Base-by-base conservation (phyloP, 2,797 vertebrate genomes). In the Triplophysa bombifrons region DNA sequence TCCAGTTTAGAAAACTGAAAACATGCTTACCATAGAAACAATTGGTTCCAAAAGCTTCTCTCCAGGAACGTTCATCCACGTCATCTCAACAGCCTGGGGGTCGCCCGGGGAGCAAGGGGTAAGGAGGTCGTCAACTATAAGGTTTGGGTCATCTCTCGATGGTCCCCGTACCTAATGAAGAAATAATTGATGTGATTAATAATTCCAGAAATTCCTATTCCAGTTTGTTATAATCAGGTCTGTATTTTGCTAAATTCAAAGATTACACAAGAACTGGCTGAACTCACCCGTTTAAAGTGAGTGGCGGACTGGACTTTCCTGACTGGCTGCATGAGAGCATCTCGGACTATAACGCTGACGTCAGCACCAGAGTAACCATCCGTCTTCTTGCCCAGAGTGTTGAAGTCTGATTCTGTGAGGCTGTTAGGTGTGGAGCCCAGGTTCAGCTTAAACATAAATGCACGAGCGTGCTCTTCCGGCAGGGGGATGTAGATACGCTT, bases 401-500 rank as follows among this genome's bases (percentile, higher is more conserved):
- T 84, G 83, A 94, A 98, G 88, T 99, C 95, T 0, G 91, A 85
- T 0, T 99, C 97, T 0, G 71, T 80, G 11, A 99, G 91, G 63
- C 83, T 88, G 89, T 90, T 96, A 20, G 95, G 94, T 1, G 97
- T 99, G 30, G 92, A 86, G 46, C 97, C 98, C 71, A 99, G 91
- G 82, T 99, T 94, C 80, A 99, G 93, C 83, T 92, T 97, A 89
- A 99, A 99, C 97, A 99, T 98, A 53, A 95, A 94, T 83, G 93
- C 83, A 72, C 97, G 96, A 56, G 98, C 97, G 0, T 96, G 96
- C 69, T 96, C 95, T 85, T 99, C 98, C 2, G 98, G 98, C 85
- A 99, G 92, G 13, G 98, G 96, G 90, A 99, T 99, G 89, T 97
- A 99, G 91, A 99, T 99, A 72, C 97, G 95, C 82, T 99, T 99